phyloP scores from a whole-genome alignment of 2,888 invertebrate species.

The Nasonovia ribisnigri region DNA sequence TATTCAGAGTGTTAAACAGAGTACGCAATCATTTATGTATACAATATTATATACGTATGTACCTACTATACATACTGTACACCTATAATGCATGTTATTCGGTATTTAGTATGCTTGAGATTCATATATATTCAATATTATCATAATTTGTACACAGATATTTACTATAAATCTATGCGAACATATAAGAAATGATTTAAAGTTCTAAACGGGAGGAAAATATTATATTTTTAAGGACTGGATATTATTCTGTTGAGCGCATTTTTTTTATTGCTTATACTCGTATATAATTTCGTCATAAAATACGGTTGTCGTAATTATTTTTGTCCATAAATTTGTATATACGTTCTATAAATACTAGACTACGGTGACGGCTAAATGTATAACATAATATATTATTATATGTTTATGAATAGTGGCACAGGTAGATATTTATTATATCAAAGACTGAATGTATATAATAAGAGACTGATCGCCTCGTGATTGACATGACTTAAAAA shows the following conservation, averaged over 20 bases:
- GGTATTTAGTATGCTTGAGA: background rate
- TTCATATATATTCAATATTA: background rate
- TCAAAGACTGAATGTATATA: background rate
- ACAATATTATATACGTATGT: background rate
- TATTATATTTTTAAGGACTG: background rate
- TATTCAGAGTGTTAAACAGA: background rate
- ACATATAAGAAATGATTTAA: background rate
- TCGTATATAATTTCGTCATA: background rate
- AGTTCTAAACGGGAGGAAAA: background rate
- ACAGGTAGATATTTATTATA: background rate
- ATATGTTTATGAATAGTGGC: background rate
- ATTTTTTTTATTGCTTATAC: background rate
- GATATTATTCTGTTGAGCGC: background rate
- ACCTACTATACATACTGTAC: background rate
- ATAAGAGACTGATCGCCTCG: background rate
- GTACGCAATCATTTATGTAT: background rate
- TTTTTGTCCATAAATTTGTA: background rate
- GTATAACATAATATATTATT: background rate
- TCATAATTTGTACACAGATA: background rate
- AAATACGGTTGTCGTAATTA: background rate
- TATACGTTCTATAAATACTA: background rate
- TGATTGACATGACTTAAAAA: slow-evolving; percentile 26
- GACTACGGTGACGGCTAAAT: background rate
- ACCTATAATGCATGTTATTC: background rate
- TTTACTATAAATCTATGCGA: background rate